Evolutionary conservation across 2,113 vertebrate species (phyloP).

Genomic region (Ranitomeya variabilis): DNA sequence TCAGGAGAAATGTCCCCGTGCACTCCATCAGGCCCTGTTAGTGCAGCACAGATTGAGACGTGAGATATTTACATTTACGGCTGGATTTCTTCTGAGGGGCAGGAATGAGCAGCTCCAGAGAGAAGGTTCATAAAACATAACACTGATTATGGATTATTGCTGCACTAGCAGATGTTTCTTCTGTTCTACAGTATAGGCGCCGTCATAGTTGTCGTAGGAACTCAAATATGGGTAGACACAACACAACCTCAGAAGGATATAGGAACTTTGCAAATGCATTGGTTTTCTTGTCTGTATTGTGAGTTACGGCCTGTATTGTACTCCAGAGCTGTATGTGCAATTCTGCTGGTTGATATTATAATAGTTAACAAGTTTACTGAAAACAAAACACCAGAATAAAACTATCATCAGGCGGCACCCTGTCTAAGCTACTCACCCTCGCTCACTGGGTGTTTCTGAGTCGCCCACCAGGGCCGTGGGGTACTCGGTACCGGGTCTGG

Average conservation of each 20-base stretch:
- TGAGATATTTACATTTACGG: slow-evolving; percentile 21
- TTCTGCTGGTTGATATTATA: too few relatives aligned
- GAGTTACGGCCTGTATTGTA: too few relatives aligned
- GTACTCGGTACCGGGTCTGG: too few relatives aligned
- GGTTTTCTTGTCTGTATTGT: neutral
- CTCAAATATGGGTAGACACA: neutral
- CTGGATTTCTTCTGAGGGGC: neutral
- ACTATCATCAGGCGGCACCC: too few relatives aligned
- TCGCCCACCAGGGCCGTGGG: too few relatives aligned
- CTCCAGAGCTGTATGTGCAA: too few relatives aligned
- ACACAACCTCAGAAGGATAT: neutral
- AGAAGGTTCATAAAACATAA: neutral
- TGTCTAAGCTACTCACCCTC: too few relatives aligned
- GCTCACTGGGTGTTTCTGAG: too few relatives aligned
- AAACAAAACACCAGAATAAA: too few relatives aligned
- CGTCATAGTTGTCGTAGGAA: neutral
- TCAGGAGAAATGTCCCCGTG: slow-evolving; percentile 15
- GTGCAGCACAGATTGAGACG: slow-evolving; percentile 3
- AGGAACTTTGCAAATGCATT: neutral
- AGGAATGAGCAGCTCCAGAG: slow-evolving; percentile 22
- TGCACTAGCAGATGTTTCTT: neutral
- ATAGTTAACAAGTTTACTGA: too few relatives aligned
- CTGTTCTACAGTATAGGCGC: neutral
- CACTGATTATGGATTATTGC: slow-evolving; percentile 1
- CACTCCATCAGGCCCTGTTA: neutral